Percentiles rank a stretch among this genome's conserved stretches.
phyloP scores from a whole-genome alignment of 64 coral and sea anemone species.

The Trachythela sp. region DNA sequence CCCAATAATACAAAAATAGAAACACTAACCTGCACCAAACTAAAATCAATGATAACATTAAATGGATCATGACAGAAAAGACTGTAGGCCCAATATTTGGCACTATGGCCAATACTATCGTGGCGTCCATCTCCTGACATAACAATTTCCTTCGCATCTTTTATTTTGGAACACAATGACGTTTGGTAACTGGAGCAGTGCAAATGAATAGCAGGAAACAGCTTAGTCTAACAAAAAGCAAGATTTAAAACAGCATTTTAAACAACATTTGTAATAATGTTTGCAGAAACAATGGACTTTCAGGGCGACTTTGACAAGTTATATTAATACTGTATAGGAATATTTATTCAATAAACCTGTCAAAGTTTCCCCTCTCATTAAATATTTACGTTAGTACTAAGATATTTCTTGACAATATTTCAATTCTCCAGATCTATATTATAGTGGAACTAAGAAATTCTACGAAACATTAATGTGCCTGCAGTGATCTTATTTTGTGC shows the following conservation, averaged over 20 bases:
- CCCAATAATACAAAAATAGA: too few species aligned
- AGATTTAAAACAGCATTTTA: too few species aligned
- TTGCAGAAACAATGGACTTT: too few species aligned
- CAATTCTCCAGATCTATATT: background rate
- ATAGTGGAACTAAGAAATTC: too few species aligned
- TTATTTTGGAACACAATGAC: background rate
- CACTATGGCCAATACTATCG: conserved; percentile 22
- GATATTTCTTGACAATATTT: conserved; percentile 7
- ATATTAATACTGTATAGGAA: too few species aligned
- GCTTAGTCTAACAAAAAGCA: conserved; percentile 12
- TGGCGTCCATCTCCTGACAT: background rate
- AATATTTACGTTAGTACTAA: too few species aligned
- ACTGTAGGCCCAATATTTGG: conserved; percentile 16
- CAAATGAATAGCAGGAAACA: conserved; percentile 5
- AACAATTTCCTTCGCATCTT: background rate
- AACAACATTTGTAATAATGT: too few species aligned
- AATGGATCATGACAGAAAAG: conserved; percentile 18
- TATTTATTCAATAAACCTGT: too few species aligned
- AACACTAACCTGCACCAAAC: conserved; percentile 19
- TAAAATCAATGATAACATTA: conserved; percentile 21
- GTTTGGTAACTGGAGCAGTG: conserved; percentile 10
- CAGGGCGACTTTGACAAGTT: too few species aligned
- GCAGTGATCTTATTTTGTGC: too few species aligned
- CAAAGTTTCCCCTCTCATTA: too few species aligned
- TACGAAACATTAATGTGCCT: too few species aligned